These are phyloP conservation scores for Corythornis vintsioides DNA, from an alignment of 2,113 vertebrate species.

Conservation along the genomic window DNA sequence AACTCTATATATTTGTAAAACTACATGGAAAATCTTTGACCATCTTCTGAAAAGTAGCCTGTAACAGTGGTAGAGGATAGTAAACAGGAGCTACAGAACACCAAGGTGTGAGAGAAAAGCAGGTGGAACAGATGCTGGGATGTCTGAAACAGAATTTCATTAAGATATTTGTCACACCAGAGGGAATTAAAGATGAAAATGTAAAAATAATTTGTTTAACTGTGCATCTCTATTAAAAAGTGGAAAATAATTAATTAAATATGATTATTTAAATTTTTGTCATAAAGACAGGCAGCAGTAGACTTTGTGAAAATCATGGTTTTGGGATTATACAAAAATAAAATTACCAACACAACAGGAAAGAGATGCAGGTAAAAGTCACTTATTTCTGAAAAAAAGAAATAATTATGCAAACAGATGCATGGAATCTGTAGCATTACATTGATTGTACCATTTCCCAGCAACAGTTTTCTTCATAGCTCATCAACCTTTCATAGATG, in stretches of 20 bases:
- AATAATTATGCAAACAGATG: background rate
- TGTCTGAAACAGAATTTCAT: background rate
- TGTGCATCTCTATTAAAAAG: background rate
- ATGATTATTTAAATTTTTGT: background rate
- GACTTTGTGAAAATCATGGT: background rate
- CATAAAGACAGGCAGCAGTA: background rate
- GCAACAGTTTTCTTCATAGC: background rate
- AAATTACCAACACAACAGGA: background rate
- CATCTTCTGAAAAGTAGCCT: background rate
- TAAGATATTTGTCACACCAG: background rate
- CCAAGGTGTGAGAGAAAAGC: background rate
- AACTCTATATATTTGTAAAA: background rate
- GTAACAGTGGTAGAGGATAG: background rate
- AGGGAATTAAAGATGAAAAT: background rate
- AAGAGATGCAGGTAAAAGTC: background rate
- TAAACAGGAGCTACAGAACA: background rate
- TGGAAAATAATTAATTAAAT: background rate
- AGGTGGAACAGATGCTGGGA: background rate
- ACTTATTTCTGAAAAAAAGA: background rate
- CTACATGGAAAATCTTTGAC: background rate
- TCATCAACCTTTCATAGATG: background rate
- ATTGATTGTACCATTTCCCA: background rate
- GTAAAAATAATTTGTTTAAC: background rate
- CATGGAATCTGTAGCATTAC: background rate
- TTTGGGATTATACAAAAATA: background rate